These are phyloP conservation scores for Ciconia stormi DNA, from an alignment of 2,113 vertebrate species.

Conservation along the genomic window DNA sequence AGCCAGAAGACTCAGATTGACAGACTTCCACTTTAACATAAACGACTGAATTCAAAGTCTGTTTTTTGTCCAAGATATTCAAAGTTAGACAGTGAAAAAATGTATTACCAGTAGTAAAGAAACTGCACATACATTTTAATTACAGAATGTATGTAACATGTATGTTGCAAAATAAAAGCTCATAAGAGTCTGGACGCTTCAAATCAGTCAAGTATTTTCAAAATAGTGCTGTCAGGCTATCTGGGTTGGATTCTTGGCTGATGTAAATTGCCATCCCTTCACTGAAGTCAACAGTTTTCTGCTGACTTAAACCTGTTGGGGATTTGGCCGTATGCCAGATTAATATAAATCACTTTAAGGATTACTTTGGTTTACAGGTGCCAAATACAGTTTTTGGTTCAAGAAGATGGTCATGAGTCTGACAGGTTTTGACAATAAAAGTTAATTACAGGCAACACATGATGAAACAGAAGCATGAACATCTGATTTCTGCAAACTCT, in stretches of 20 bases:
- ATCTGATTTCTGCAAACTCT: slow-evolving; percentile 45
- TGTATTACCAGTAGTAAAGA: neutral
- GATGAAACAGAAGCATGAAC: slow-evolving; percentile 21
- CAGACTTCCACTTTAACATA: neutral
- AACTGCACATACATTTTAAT: neutral
- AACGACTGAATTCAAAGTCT: neutral
- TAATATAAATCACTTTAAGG: slow-evolving; percentile 20
- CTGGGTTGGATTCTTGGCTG: neutral
- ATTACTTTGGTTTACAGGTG: slow-evolving; percentile 8
- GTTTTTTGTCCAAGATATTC: neutral
- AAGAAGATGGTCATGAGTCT: neutral
- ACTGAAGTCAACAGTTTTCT: neutral
- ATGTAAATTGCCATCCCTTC: neutral
- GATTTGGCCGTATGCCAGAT: neutral
- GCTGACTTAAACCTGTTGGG: neutral
- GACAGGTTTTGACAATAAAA: slow-evolving; percentile 33
- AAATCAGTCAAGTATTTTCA: neutral
- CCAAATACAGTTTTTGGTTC: slow-evolving; percentile 13
- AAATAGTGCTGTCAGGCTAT: neutral
- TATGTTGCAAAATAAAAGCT: neutral
- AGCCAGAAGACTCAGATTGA: neutral
- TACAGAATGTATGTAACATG: neutral
- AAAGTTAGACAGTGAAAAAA: neutral
- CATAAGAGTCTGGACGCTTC: neutral
- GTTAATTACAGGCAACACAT: slow-evolving; percentile 34